A percentile compares a stretch with the other conserved stretches of the same genome.
phyloP scores from a whole-genome alignment of 2,888 invertebrate genomes.

The Drosophila multiciliata region DNA sequence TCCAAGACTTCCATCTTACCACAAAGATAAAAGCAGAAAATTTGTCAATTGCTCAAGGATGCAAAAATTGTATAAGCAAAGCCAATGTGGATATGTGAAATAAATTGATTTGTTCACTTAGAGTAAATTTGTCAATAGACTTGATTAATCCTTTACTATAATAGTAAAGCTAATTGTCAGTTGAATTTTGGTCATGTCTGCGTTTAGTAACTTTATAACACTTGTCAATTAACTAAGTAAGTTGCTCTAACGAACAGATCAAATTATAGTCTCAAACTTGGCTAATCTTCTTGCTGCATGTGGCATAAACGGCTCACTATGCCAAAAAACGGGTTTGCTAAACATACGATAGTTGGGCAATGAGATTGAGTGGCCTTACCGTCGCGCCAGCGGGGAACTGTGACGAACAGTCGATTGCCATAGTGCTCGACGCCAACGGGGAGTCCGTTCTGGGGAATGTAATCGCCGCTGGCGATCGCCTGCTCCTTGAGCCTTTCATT shows the following conservation, averaged over 20 bases:
- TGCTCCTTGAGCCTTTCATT: conserved; percentile 87
- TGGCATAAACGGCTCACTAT: background rate
- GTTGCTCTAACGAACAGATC: conserved; percentile 5
- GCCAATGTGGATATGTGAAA: background rate
- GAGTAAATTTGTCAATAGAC: background rate
- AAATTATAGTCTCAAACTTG: background rate
- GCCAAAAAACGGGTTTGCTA: conserved; percentile 1
- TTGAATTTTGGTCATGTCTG: background rate
- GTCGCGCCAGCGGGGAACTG: conserved; percentile 92
- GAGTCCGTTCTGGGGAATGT: conserved; percentile 91
- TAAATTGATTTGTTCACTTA: background rate
- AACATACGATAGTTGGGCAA: background rate
- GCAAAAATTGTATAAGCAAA: background rate
- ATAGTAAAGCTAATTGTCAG: background rate
- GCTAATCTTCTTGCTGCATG: background rate
- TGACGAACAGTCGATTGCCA: conserved; percentile 92
- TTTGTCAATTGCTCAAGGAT: background rate
- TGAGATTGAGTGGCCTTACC: conserved; percentile 86
- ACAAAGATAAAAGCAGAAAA: background rate
- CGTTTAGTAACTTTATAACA: background rate
- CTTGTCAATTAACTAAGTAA: conserved; percentile 22
- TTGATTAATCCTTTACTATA: too few species aligned
- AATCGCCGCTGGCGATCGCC: conserved; percentile 88
- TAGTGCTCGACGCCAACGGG: conserved; percentile 94
- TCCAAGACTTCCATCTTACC: background rate